Conservation (phyloP, 2,113 vertebrate species). For the Nannobrachium achirus region DNA sequence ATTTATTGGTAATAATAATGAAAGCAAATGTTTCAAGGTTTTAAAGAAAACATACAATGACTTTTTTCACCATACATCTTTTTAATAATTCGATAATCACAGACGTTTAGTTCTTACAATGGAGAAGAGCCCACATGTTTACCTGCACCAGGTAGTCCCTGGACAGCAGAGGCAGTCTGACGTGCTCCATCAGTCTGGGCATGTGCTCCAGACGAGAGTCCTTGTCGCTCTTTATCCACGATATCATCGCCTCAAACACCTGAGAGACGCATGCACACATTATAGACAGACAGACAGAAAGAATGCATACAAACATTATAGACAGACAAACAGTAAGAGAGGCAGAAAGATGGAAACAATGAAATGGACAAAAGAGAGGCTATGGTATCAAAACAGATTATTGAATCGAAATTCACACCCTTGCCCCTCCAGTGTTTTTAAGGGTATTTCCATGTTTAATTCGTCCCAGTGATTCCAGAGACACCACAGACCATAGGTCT, state of each 20-base stretch:
- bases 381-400: background rate
- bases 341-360: background rate
- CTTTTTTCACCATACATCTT: no score
- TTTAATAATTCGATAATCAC: no score
- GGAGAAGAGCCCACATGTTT: no score
- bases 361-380: background rate
- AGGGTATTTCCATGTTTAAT: no score
- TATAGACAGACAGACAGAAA: background rate
- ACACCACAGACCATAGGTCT: no score
- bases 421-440: no score
- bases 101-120: no score
- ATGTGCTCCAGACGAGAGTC: constrained; percentile 90
- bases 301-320: background rate
- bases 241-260: constrained; percentile 96
- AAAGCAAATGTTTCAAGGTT: no score
- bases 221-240: constrained; percentile 95
- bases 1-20: no score
- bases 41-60: no score
- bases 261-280: constrained; percentile 49
- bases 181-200: constrained; percentile 96
- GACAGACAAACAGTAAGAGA: background rate
- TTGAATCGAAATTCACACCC: background rate
- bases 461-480: no score
- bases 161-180: constrained; percentile 91
- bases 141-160: constrained; percentile 81